Evolutionary conservation across 2,113 vertebrate genomes (phyloP).

Genomic region (Bos javanicus): DNA sequence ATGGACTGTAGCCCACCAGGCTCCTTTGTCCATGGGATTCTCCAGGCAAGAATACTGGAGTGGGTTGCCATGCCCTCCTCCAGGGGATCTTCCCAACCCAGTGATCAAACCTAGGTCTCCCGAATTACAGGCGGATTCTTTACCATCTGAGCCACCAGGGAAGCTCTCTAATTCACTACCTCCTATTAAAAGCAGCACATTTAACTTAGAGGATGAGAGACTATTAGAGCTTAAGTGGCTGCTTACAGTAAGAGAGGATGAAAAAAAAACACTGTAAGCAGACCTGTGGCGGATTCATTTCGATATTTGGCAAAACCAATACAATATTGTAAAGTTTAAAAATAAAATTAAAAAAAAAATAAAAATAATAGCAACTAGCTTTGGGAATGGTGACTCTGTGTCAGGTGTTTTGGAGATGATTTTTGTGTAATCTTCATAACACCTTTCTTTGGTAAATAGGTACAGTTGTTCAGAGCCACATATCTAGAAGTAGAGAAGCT

Average conservation of each 20-base stretch:
- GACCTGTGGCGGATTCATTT: too few species aligned
- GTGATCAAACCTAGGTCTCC: background rate
- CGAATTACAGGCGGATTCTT: background rate
- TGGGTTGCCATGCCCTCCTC: background rate
- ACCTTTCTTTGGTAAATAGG: background rate
- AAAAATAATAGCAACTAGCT: background rate
- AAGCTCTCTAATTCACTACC: background rate
- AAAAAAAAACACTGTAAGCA: background rate
- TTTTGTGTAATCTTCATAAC: background rate
- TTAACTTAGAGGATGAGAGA: background rate
- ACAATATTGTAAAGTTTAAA: too few species aligned
- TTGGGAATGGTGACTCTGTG: background rate
- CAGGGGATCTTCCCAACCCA: background rate
- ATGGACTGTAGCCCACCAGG: background rate
- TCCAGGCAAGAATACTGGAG: background rate
- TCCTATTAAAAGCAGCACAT: constrained; percentile 12
- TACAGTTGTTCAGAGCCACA: background rate
- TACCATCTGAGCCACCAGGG: background rate
- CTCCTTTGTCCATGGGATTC: background rate
- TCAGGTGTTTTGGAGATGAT: background rate
- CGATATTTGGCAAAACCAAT: too few species aligned
- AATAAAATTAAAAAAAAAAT: too few species aligned
- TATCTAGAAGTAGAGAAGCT: background rate
- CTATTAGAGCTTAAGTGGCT: background rate
- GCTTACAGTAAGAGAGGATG: background rate